A percentile compares a stretch with the other conserved stretches of the same genome.
These are phyloP conservation scores for Cactoblastis cactorum DNA, from an alignment of 2,888 invertebrate species.

Conservation along the genomic window DNA sequence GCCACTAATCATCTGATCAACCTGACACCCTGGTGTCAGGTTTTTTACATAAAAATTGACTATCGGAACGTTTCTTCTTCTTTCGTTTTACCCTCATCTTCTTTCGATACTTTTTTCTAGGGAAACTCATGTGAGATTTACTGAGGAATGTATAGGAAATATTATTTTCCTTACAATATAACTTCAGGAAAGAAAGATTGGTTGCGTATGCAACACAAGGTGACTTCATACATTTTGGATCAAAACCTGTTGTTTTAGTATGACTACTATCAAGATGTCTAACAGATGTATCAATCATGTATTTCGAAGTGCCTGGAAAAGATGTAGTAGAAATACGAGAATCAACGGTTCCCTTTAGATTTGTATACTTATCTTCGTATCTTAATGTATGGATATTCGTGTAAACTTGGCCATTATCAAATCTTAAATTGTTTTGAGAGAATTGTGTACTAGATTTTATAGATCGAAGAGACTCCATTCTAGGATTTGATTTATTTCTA, in stretches of 20 bases:
- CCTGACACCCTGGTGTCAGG: no score
- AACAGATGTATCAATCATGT: neutral
- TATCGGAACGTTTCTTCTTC: constrained; percentile 33
- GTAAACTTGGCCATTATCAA: constrained; percentile 39
- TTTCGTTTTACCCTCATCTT: constrained; percentile 43
- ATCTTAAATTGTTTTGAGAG: constrained; percentile 37
- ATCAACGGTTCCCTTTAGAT: constrained; percentile 31
- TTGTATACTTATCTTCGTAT: constrained; percentile 55
- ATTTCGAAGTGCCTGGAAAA: constrained; percentile 36
- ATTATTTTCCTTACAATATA: neutral
- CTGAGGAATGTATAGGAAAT: constrained; percentile 23
- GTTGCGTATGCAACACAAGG: constrained; percentile 39
- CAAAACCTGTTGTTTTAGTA: constrained; percentile 32
- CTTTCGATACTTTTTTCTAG: constrained; percentile 48
- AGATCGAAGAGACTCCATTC: constrained; percentile 34
- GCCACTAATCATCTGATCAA: neutral
- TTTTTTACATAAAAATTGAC: constrained; percentile 7
- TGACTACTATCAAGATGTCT: constrained; percentile 15
- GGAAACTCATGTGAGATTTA: constrained; percentile 40
- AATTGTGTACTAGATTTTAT: constrained; percentile 49
- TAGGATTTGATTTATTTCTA: constrained; percentile 37
- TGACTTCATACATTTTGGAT: constrained; percentile 30
- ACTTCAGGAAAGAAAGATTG: neutral
- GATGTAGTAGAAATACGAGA: constrained; percentile 36
- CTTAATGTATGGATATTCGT: constrained; percentile 45